Evolutionary conservation across 2,113 vertebrate species (phyloP).

Genomic region (Maccullochella peelii): DNA sequence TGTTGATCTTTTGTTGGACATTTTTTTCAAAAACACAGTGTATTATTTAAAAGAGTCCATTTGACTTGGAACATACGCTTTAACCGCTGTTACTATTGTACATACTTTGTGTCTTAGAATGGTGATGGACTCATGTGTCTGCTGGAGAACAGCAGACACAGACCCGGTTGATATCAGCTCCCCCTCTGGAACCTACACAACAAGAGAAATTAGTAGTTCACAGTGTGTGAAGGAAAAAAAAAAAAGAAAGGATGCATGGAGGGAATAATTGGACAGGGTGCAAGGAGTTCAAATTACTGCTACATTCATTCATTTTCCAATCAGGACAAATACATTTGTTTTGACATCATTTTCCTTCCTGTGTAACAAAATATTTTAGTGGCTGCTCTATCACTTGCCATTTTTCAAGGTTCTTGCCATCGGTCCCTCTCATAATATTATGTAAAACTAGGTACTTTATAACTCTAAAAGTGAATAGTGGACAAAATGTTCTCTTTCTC

Average conservation of each 20-base stretch:
- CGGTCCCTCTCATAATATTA: too few species aligned
- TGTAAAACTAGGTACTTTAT: neutral
- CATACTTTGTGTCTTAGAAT: conserved; percentile 51
- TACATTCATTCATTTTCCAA: neutral
- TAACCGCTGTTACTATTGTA: neutral
- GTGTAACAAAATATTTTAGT: neutral
- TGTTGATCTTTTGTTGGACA: neutral
- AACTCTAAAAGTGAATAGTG: neutral
- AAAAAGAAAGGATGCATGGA: neutral
- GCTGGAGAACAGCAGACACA: conserved; percentile 49
- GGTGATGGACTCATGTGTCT: conserved; percentile 36
- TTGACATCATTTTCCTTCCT: neutral
- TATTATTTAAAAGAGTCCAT: neutral
- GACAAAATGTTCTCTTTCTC: neutral
- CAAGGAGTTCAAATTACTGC: neutral
- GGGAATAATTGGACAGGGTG: neutral
- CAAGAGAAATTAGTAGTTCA: conserved; percentile 2
- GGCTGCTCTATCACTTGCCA: too few species aligned
- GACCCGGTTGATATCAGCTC: conserved; percentile 6
- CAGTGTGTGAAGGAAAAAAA: neutral
- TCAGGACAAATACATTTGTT: neutral
- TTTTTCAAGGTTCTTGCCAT: neutral
- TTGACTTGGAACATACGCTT: neutral
- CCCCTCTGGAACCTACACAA: conserved; percentile 47
- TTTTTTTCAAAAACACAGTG: neutral